A percentile compares a stretch with the other conserved stretches of the same genome.
phyloP scores from a whole-genome alignment of 2,113 vertebrate genomes.

The Galemys pyrenaicus region DNA sequence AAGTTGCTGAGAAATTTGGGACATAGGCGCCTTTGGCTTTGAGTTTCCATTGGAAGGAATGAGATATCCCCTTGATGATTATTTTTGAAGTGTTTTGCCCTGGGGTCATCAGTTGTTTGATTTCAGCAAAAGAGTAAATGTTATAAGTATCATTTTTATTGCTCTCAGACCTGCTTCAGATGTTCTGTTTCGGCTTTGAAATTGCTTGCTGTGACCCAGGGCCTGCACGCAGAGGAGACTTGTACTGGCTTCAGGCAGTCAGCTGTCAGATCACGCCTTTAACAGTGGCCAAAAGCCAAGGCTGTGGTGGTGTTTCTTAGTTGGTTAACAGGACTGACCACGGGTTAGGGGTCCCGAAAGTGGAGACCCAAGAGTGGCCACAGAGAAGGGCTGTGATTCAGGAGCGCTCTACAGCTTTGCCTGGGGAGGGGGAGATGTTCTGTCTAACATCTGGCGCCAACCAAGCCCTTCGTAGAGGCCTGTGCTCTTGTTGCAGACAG shows the following conservation, averaged over 20 bases:
- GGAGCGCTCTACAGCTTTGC: neutral
- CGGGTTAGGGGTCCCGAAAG: neutral
- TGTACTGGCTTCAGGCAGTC: neutral
- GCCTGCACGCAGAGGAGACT: neutral
- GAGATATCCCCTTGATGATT: neutral
- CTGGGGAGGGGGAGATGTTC: neutral
- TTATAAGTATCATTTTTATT: neutral
- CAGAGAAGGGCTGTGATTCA: neutral
- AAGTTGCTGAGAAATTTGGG: slow-evolving; percentile 22
- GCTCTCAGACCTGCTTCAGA: neutral
- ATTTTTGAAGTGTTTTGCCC: neutral
- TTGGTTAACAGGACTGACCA: neutral
- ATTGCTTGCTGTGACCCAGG: neutral
- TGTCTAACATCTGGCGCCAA: neutral
- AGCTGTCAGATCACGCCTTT: neutral
- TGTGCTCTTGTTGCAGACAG: neutral
- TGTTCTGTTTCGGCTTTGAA: neutral
- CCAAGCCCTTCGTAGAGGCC: neutral
- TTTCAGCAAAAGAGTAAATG: neutral
- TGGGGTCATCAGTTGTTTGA: neutral
- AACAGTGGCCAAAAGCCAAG: neutral
- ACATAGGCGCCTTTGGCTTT: neutral
- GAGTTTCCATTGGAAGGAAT: neutral
- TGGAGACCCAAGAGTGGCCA: neutral
- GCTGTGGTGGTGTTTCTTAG: neutral